A percentile compares a stretch with the other conserved stretches of the same genome.
phyloP scores from a whole-genome alignment of 1,140 invertebrate species.

The Zaprionus vittiger region DNA sequence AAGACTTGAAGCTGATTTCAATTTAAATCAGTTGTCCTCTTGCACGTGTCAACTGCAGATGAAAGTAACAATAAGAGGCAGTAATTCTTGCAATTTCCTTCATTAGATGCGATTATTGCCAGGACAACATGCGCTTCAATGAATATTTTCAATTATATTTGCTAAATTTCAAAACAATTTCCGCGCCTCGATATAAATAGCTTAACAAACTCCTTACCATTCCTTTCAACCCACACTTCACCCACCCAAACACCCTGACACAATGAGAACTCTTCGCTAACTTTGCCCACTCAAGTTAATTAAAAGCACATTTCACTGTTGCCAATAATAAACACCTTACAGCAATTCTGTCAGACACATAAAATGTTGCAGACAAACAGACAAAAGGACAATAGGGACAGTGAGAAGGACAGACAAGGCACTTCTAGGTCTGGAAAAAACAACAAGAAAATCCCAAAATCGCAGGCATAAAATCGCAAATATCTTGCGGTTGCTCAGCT shows the following conservation, averaged over 20 bases:
- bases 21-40: not conserved
- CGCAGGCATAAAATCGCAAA: slow-evolving; percentile 38
- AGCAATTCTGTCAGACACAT: slow-evolving; percentile 22
- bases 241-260: not conserved
- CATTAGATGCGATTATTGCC: slow-evolving; percentile 13
- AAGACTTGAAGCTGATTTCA: not conserved
- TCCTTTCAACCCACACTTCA: not conserved
- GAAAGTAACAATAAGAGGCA: not conserved
- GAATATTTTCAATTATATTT: slow-evolving; percentile 4
- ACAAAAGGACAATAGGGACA: not conserved
- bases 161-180: slow-evolving; percentile 1
- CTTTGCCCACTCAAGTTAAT: slow-evolving; percentile 61
- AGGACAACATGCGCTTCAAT: not conserved
- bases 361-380: slow-evolving; percentile 2
- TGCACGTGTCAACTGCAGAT: not conserved
- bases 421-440: not conserved
- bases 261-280: not conserved
- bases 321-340: slow-evolving; percentile 60
- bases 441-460: slow-evolving; percentile 24
- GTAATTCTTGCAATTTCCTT: slow-evolving; percentile 5
- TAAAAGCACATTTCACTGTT: slow-evolving; percentile 55
- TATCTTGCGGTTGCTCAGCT: slow-evolving; percentile 14
- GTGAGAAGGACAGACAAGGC: not conserved
- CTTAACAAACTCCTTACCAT: not conserved
- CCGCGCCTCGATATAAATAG: slow-evolving; percentile 15